A percentile compares a stretch with the other conserved stretches of the same genome.
These are phyloP conservation scores for Brachionus paranguensis DNA, from an alignment of 1,140 invertebrate genomes.

Conservation along the genomic window DNA sequence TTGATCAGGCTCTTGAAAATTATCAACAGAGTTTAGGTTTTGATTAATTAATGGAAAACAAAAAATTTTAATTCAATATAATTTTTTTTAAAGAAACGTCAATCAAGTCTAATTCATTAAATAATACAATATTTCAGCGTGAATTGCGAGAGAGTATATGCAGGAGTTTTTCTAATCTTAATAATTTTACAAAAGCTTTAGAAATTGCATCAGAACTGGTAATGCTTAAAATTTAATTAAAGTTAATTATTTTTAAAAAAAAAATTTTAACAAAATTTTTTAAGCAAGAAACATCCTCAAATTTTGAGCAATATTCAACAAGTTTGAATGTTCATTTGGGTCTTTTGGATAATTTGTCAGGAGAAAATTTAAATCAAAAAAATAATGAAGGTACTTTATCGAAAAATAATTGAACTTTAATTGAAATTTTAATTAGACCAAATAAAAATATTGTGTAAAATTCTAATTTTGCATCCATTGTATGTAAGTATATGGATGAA, in stretches of 20 bases:
- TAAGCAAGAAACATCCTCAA: background rate
- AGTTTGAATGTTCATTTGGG: constrained; percentile 3
- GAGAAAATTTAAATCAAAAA: background rate
- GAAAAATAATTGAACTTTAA: background rate
- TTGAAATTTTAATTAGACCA: background rate
- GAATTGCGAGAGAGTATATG: constrained; percentile 6
- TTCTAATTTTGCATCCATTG: constrained; percentile 7
- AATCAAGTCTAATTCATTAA: background rate
- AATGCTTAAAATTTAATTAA: background rate
- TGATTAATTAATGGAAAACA: background rate
- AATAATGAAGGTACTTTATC: background rate
- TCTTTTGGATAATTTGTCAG: background rate
- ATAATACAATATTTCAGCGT: constrained; percentile 15
- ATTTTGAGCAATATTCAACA: constrained; percentile 13
- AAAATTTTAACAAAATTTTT: background rate
- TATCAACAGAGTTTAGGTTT: constrained; percentile 20
- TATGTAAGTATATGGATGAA: constrained; percentile 28
- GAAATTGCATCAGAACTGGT: background rate
- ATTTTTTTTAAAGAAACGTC: background rate
- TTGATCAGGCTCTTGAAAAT: background rate
- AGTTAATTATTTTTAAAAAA: background rate
- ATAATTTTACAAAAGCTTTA: background rate
- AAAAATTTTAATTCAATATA: background rate
- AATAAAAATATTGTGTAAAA: constrained; percentile 1
- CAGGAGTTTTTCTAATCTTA: background rate